These are phyloP conservation scores for Pyralis farinalis DNA, from an alignment of 2,888 invertebrate genomes.

Conservation along the genomic window DNA sequence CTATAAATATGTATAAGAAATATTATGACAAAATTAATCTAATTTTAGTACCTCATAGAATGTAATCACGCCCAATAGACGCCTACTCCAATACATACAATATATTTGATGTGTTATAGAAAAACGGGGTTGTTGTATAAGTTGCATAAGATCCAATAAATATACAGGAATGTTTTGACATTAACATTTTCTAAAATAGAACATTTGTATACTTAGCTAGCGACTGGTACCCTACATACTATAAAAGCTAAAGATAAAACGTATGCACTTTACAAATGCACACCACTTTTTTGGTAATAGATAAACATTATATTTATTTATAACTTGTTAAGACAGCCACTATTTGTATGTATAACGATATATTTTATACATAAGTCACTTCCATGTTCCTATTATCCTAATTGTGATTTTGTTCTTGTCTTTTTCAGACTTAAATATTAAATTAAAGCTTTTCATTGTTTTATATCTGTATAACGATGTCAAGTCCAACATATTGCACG, in stretches of 20 bases:
- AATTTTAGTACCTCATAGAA: conserved; percentile 19
- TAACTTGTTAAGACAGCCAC: not conserved
- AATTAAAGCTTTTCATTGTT: conserved; percentile 49
- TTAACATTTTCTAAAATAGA: conserved; percentile 31
- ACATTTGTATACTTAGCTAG: conserved; percentile 41
- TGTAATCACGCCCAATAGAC: conserved; percentile 11
- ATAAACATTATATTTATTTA: conserved; percentile 2
- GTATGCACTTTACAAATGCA: conserved; percentile 65
- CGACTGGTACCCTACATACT: conserved; percentile 41
- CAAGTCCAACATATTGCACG: conserved; percentile 41
- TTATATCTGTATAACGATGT: conserved; percentile 14
- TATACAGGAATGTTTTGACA: conserved; percentile 53
- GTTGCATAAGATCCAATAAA: conserved; percentile 33
- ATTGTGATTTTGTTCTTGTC: conserved; percentile 5
- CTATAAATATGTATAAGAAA: conserved; percentile 26
- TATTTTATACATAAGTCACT: conserved; percentile 19
- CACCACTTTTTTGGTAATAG: conserved; percentile 52
- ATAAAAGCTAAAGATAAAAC: conserved; percentile 35
- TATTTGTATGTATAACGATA: not conserved
- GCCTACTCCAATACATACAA: conserved; percentile 14
- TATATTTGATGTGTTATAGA: conserved; percentile 19
- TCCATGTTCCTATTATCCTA: conserved; percentile 22
- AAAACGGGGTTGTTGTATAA: conserved; percentile 25
- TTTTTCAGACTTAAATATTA: conserved; percentile 43
- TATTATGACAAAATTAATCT: conserved; percentile 14